Evolutionary conservation across 2,888 invertebrate species (phyloP).

Genomic region (Cosmorhoe ocellata): DNA sequence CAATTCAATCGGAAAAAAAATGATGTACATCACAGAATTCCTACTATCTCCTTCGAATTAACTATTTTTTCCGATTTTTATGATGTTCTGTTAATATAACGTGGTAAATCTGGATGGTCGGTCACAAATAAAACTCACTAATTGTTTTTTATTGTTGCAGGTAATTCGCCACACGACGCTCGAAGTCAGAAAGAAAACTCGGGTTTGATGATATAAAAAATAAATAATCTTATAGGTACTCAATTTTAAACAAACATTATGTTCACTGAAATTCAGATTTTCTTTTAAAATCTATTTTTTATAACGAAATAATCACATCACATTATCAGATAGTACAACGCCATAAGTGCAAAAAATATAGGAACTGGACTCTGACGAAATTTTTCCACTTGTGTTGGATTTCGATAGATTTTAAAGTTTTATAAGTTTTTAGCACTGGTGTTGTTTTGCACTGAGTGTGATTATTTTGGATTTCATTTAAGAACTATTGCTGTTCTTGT

Average conservation of each 20-base stretch:
- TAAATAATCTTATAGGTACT: not conserved
- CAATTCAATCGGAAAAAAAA: too few species aligned
- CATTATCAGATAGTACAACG: conserved; percentile 5
- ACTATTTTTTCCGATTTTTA: too few species aligned
- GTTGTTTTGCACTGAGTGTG: conserved; percentile 15
- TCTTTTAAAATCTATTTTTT: not conserved
- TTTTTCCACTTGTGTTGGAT: conserved; percentile 1
- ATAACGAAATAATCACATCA: not conserved
- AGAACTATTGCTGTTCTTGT: not conserved
- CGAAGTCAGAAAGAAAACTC: not conserved
- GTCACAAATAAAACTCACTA: conserved; percentile 5
- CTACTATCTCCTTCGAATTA: too few species aligned
- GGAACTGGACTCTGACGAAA: not conserved
- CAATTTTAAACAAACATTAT: not conserved
- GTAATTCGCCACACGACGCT: conserved; percentile 4
- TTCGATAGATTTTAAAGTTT: not conserved
- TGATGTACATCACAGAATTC: too few species aligned
- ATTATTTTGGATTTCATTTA: not conserved
- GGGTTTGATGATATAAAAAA: not conserved
- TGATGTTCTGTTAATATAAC: too few species aligned
- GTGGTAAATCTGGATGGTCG: too few species aligned
- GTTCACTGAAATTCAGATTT: not conserved
- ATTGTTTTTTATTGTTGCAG: conserved; percentile 17
- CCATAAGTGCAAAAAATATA: conserved; percentile 15
- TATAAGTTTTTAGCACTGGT: conserved; percentile 7